Evolutionary conservation across 2,888 invertebrate genomes (phyloP), one percentile per base, ranked within the genome.

Genomic region (Lasioglossum malachurum): DNA sequence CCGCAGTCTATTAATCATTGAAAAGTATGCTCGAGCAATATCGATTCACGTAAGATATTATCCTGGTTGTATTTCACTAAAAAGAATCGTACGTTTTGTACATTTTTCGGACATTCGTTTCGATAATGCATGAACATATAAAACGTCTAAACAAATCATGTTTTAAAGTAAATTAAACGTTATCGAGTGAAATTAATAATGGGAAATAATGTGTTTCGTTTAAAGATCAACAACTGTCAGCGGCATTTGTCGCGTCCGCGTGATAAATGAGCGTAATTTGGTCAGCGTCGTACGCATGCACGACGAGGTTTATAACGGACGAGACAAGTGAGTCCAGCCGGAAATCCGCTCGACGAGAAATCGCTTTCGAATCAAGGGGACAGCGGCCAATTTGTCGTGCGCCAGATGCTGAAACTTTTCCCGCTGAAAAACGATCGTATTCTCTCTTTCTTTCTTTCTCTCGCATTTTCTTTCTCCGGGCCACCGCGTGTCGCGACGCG

Each of bases 361-460:
- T 86, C 86, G 77, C 41, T 86, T 82, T 64, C 12, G 86, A 82
- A 86, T 87, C 82, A 86, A 86, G 79, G 79, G 27, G 82, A 82
- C 79, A 53, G 86, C 27, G 49, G 31, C 53, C 87, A 64, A 87
- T 87, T 87, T 78, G 87, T 87, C 83, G 78, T n/a, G 87, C 78
- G 72, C 46, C 88, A 75, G 84, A 80, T 87, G 87, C 44, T 80
- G 75, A 69, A 83, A 83, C n/a, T 83, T 78, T 44, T 72, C 83
- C 73, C 87, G 71, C 53, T 83, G 87, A 87, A 86, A 81, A 87
- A 87, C 80, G 78, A 87, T 76, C 82, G 72, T 80, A 49, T 75
- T 75, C 23, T 60, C 41, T 35, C 27, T 31, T 0, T 16, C 23
- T 49, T 23, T 35, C 31, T n/a, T n/a, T n/a, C 12, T 12, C n/a